Percentiles rank a stretch among this genome's conserved stretches.
These are phyloP conservation scores for Scytalopus superciliaris DNA, from an alignment of 2,113 vertebrate species.

Conservation along the genomic window DNA sequence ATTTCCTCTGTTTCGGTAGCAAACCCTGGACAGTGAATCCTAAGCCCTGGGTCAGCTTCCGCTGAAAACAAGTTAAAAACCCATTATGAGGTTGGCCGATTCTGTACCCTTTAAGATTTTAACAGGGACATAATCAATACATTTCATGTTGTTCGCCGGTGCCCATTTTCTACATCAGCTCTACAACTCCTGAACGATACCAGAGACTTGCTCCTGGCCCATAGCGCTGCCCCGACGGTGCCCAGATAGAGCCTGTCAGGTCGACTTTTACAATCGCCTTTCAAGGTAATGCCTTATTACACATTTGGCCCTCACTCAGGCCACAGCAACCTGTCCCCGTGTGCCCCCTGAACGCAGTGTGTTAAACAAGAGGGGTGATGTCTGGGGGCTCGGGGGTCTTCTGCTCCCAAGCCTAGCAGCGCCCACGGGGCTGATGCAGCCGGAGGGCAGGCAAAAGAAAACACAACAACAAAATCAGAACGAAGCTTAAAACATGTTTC, in stretches of 20 bases:
- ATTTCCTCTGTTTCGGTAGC: neutral
- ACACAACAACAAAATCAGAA: neutral
- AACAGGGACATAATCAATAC: neutral
- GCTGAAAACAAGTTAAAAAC: neutral
- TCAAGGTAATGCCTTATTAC: neutral
- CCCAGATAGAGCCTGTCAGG: neutral
- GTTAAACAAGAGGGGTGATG: too few relatives aligned
- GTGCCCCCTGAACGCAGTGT: neutral
- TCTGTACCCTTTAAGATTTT: neutral
- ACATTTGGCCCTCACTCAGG: neutral
- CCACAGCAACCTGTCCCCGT: neutral
- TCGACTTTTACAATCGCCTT: neutral
- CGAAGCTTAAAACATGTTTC: neutral
- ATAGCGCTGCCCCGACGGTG: neutral
- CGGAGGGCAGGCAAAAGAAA: neutral
- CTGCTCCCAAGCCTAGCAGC: neutral
- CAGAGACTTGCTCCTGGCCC: neutral
- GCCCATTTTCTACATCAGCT: neutral
- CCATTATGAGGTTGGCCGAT: neutral
- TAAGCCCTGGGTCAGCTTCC: neutral
- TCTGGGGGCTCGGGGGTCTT: fast-evolving
- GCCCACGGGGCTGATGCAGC: neutral
- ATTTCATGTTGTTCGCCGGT: neutral
- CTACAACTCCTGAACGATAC: neutral
- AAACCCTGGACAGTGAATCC: neutral